Evolutionary conservation across 1,140 invertebrate species (phyloP).

Genomic region (Philopotamus ludificatus): DNA sequence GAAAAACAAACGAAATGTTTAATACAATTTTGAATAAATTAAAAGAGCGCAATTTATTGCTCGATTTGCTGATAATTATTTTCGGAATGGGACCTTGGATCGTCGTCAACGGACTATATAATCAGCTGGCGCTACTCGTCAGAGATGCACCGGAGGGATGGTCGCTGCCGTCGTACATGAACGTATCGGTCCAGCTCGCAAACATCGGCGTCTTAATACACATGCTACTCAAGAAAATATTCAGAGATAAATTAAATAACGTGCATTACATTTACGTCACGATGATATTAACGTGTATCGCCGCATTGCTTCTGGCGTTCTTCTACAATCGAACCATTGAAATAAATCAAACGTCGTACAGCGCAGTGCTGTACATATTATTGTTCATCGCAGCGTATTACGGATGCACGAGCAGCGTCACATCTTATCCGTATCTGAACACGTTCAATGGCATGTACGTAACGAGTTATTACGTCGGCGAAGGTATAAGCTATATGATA

Average conservation of each 20-base stretch:
- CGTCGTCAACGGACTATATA: conserved; percentile 84
- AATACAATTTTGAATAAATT: too few species aligned
- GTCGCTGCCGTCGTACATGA: conserved; percentile 81
- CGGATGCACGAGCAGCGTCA: conserved; percentile 88
- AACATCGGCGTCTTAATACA: conserved; percentile 81
- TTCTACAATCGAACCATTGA: conserved; percentile 67
- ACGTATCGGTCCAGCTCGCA: conserved; percentile 76
- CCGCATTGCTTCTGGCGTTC: conserved; percentile 70
- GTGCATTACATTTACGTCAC: conserved; percentile 65
- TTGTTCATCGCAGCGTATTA: conserved; percentile 80
- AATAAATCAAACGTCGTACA: conserved; percentile 62
- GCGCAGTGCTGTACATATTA: conserved; percentile 69
- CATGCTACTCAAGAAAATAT: conserved; percentile 52
- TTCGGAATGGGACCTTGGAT: conserved; percentile 90
- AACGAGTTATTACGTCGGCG: conserved; percentile 64
- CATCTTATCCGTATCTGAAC: conserved; percentile 88
- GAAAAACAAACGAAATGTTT: too few species aligned
- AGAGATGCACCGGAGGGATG: conserved; percentile 81
- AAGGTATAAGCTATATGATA: conserved; percentile 83
- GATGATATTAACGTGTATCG: conserved; percentile 62
- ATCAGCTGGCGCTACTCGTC: conserved; percentile 84
- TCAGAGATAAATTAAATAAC: conserved; percentile 57
- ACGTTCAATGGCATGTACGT: conserved; percentile 73
- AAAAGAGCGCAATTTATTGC: background rate
- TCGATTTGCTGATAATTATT: conserved; percentile 69